Evolutionary conservation across 2,113 vertebrate species (phyloP).

Genomic region (Myrmecobius fasciatus): DNA sequence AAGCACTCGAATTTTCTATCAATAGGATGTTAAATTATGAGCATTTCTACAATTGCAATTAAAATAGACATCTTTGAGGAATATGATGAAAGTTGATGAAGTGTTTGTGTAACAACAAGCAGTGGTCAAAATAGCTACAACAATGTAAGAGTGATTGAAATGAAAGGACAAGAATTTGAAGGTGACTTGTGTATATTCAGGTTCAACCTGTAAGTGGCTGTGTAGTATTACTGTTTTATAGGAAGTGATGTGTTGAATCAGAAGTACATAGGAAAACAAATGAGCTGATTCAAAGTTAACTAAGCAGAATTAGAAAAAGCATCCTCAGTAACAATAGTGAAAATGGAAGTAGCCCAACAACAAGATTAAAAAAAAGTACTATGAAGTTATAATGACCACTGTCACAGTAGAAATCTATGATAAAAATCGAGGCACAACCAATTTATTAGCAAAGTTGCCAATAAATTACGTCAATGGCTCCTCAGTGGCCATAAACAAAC

Average conservation of each 20-base stretch:
- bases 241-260: neutral
- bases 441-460: neutral
- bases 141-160: neutral
- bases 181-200: neutral
- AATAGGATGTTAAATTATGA: neutral
- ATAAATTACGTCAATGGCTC: neutral
- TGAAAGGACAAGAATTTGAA: neutral
- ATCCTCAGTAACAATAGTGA: neutral
- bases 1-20: neutral
- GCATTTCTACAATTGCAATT: neutral
- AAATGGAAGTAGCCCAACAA: neutral
- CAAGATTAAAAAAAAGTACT: neutral
- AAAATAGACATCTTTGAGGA: neutral
- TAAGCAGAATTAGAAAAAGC: neutral
- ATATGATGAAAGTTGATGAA: neutral
- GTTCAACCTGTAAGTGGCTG: neutral
- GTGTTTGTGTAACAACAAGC: neutral
- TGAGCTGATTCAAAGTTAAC: neutral
- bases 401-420: neutral
- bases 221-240: neutral
- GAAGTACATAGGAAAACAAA: neutral
- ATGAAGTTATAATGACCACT: neutral
- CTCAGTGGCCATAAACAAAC: neutral
- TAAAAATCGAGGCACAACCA: neutral
- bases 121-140: neutral